Conservation (phyloP, 1,140 invertebrate species). For the Hypothenemus hampei region DNA sequence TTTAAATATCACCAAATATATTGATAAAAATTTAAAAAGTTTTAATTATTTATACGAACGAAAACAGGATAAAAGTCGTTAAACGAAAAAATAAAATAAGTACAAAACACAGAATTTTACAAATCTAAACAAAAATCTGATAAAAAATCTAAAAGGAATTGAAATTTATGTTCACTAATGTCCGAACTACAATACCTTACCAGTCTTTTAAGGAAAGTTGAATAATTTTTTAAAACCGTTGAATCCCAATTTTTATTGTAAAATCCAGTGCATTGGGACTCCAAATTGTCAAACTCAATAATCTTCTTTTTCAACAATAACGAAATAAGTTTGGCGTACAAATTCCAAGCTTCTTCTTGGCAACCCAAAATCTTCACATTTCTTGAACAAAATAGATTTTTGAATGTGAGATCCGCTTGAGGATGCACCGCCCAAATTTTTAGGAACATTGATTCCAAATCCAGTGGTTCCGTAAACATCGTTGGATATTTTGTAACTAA, state of each 20-base stretch:
- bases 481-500: constrained; percentile 5
- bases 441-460: background rate
- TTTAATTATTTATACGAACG: background rate
- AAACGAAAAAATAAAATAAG: background rate
- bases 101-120: too few relatives aligned
- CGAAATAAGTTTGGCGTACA: constrained; percentile 28
- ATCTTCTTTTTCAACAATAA: constrained; percentile 29
- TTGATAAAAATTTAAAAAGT: background rate
- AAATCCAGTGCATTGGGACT: constrained; percentile 38
- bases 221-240: constrained; percentile 26
- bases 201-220: constrained; percentile 29
- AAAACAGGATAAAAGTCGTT: background rate
- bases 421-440: constrained; percentile 7
- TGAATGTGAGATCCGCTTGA: constrained; percentile 18
- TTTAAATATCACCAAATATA: constrained; percentile 1
- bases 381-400: constrained; percentile 30
- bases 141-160: constrained; percentile 36
- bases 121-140: constrained; percentile 40
- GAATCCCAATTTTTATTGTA: constrained; percentile 37
- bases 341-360: constrained; percentile 23
- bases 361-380: constrained; percentile 32
- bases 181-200: constrained; percentile 9
- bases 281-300: constrained; percentile 32
- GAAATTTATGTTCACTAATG: constrained; percentile 30
- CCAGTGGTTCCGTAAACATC: background rate